Evolutionary conservation across 2,113 vertebrate species (phyloP), one percentile per base, ranked within the genome.

Genomic region (Monarcha castaneiventris): DNA sequence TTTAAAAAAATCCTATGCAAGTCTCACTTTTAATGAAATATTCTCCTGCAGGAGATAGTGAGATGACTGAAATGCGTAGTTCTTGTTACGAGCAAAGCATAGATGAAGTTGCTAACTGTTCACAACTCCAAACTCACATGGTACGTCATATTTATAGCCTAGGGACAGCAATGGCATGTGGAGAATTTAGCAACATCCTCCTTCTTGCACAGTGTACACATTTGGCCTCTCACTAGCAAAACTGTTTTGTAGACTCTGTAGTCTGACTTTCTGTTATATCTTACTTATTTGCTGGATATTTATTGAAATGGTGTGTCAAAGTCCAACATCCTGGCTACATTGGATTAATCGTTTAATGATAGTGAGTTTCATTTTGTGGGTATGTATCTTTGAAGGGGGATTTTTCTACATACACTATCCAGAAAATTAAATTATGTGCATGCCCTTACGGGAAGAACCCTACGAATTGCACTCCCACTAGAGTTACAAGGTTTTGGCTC

Each of bases 171-270:
- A 41, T 86, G 86, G 89, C 92, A 97, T 96, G 87, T 75, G 37
- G 87, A 85, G 96, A 96, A 97, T 96, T 95, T 93, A 93, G 59
- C 79, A 93, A 84, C 94, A 96, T 96, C 74, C 93, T 96, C 46
- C 63, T 87, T 77, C 86, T 56, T 86, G 87, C 20, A 39, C 27
- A 55, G 26, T 55, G 22, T 75, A 90, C 22, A 33, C 37, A 49
- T 76, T 48, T 84, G 39, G 25, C 33, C 6, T 89, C 44, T 79
- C 79, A 30, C 18, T 86, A 51, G 37, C 16, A 67, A 88, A 85
- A 76, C 43, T 35, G 20, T 62, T 82, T 58, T 58, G 27, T 74
- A 27, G n/a, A 80, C 35, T 13, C 9, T 37, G 13, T 48, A 61
- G 13, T 51, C 37, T 44, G 41, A 27, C 35, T 62, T 79, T 23